Conservation (phyloP, 2,113 vertebrate species). For the Osmerus eperlanus region DNA sequence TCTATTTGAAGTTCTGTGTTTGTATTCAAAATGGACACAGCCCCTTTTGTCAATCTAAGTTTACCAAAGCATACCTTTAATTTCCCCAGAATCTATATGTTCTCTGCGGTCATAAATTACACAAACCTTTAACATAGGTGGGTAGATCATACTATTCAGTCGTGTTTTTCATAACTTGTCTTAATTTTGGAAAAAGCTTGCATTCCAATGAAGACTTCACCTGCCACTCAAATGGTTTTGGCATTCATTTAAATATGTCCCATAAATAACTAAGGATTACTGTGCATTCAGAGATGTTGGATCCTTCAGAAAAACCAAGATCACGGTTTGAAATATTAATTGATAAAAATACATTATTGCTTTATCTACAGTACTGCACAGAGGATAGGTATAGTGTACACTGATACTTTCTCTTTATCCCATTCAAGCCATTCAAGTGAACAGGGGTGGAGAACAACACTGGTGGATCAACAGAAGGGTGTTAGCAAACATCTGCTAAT, state of each 20-base stretch:
- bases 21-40: conserved; percentile 51
- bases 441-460: conserved; percentile 57
- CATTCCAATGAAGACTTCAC: conserved; percentile 48
- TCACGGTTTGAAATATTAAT: too few species aligned
- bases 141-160: conserved; percentile 50
- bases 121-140: conserved; percentile 42
- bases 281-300: conserved; percentile 25
- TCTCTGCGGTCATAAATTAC: conserved; percentile 50
- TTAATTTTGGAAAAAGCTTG: conserved; percentile 37
- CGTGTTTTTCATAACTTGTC: conserved; percentile 27
- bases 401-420: conserved; percentile 6
- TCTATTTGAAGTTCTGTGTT: conserved; percentile 26
- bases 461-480: conserved; percentile 52
- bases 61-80: conserved; percentile 60
- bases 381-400: too few species aligned
- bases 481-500: conserved; percentile 72
- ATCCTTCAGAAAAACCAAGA: too few species aligned
- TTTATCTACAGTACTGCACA: too few species aligned
- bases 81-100: conserved; percentile 42
- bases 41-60: conserved; percentile 41
- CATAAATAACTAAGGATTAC: conserved; percentile 19
- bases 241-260: conserved; percentile 30
- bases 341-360: too few species aligned
- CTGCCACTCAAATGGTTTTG: conserved; percentile 38
- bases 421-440: conserved; percentile 37